Percentiles rank a stretch among this genome's conserved stretches.
Evolutionary conservation across 2,797 vertebrate genomes (phyloP).

Genomic region (Bradypodion pumilum): DNA sequence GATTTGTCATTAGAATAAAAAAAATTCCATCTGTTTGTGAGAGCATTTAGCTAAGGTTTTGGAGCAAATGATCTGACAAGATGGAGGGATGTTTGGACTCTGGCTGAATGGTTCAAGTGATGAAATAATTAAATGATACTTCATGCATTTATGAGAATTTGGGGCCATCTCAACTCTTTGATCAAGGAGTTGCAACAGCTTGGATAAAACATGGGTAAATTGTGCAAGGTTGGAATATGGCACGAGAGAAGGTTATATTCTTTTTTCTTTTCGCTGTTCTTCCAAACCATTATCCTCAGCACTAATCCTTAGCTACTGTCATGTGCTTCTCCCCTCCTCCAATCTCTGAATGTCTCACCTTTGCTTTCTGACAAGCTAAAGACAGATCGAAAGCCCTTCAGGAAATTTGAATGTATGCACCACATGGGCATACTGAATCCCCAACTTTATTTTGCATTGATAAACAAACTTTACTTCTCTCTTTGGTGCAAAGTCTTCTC

Average conservation of each 20-base stretch:
- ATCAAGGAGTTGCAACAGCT: neutral
- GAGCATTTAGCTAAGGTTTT: no score
- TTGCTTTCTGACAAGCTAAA: neutral
- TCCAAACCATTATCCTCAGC: neutral
- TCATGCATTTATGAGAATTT: no score
- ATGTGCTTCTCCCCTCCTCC: neutral
- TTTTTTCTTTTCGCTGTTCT: neutral
- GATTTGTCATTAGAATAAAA: no score
- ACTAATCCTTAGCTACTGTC: neutral
- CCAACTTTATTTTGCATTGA: neutral
- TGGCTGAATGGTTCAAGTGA: no score
- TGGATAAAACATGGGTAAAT: neutral
- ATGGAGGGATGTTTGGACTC: no score
- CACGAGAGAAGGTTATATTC: neutral
- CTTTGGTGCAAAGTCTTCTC: neutral
- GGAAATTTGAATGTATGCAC: neutral
- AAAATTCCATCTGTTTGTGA: no score
- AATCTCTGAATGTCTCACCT: neutral
- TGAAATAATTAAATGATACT: no score
- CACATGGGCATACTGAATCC: neutral
- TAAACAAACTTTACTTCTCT: constrained; percentile 9
- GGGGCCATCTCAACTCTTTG: no score
- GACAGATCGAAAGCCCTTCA: neutral
- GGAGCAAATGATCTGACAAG: no score
- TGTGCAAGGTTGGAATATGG: neutral